Evolutionary conservation across 2,888 invertebrate genomes (phyloP), one percentile per base, ranked within the genome.

Genomic region (Smittia aterrima): DNA sequence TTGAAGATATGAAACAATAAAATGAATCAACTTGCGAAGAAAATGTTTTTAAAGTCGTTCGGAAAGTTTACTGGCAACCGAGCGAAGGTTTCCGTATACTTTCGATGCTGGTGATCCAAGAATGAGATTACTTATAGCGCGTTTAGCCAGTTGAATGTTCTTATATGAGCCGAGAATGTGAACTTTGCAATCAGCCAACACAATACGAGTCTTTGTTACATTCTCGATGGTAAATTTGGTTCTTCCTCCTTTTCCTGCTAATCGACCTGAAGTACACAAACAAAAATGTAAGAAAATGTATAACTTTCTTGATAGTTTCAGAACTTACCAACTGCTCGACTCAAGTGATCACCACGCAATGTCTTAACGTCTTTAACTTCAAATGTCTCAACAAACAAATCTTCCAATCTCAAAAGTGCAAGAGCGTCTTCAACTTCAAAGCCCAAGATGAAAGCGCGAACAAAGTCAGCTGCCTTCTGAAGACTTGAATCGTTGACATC

Each of bases 221-320:
- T 99, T 99, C 85, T 99, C 99, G 79, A 99, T 98, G 0, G 98
- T 97, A 80, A 93, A 97, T 82, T 98, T 98, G 0, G 98, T 99
- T 76, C 95, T 88, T 24, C 98, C 98, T 22, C 95, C 95, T 85
- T 98, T 98, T 0, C 99, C 99, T 1, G 99, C 99, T 47, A 99
- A 85, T 75, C 99, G 87, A n/a, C 97, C 32, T 32, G n/a, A n/a
- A n/a, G n/a, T n/a, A n/a, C n/a, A n/a, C n/a, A n/a, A n/a, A 68
- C n/a, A 7, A 66, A 58, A 58, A 13, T 9, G 9, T 58, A 9
- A 13, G 9, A 58, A 18, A 9, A 58, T 13, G 9, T 16, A 13
- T 58, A 18, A 58, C 7, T 9, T 16, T 13, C 7, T 13, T 58
- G 9, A 13, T 16, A 16, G 16, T 58, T 16, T 18, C 9, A 58